phyloP scores from a whole-genome alignment of 2,113 vertebrate genomes.

The Anser brachyrhynchus region DNA sequence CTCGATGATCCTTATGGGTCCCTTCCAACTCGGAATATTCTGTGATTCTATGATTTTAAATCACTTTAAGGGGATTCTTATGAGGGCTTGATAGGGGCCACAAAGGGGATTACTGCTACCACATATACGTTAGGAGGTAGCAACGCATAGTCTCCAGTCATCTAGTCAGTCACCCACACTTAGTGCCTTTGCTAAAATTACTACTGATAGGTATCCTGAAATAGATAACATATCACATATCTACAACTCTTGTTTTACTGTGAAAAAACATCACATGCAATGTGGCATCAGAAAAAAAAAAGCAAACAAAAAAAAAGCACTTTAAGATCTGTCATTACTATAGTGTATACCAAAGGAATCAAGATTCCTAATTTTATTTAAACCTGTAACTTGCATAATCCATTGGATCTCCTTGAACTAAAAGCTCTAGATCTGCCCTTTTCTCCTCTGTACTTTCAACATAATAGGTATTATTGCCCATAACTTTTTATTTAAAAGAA shows the following conservation, averaged over 20 bases:
- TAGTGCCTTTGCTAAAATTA: background rate
- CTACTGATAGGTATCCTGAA: conserved; percentile 8
- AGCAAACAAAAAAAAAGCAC: background rate
- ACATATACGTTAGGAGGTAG: background rate
- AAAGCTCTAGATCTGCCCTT: conserved; percentile 71
- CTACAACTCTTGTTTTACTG: background rate
- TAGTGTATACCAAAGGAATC: background rate
- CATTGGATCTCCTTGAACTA: conserved; percentile 4
- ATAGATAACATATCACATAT: background rate
- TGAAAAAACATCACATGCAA: background rate
- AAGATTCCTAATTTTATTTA: background rate
- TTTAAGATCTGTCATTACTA: background rate
- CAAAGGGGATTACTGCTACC: background rate
- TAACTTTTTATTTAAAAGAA: conserved; percentile 86
- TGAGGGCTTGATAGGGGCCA: background rate
- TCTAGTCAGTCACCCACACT: background rate
- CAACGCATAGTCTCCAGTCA: background rate
- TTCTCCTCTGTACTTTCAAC: conserved; percentile 76
- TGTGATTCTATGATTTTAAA: background rate
- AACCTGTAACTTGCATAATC: conserved; percentile 16
- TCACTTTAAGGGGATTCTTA: background rate
- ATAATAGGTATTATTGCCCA: conserved; percentile 81
- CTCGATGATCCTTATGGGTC: no score
- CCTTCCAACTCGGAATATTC: no score
- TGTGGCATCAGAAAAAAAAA: background rate